Evolutionary conservation across 2,888 invertebrate genomes (phyloP), one percentile per base, ranked within the genome.

Genomic region (Cosmorhoe ocellata): DNA sequence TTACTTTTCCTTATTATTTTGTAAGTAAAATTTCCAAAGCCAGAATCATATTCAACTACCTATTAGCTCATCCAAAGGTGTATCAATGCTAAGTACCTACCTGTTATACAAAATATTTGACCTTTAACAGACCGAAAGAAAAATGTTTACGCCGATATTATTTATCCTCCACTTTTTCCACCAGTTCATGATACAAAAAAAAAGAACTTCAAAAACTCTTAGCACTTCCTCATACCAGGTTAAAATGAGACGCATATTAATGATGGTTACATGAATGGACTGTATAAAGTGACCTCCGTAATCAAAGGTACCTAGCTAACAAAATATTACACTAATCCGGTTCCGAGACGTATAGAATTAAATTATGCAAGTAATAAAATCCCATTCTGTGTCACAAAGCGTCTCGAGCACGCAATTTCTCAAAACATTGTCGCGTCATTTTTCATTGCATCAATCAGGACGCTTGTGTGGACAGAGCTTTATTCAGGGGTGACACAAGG

Each of bases 371-470:
- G 88, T 84, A 84, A 89, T 89, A 87, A 87, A 89, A 78, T 75
- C 71, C 72, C 69, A 79, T 82, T 80, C 76, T 76, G 68, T 71
- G 64, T 71, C 62, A 74, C 81, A 79, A 74, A 75, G 76, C 73
- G 68, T 74, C 71, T 76, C 60, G 59, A 79, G 79, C 71, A 79
- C 78, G 81, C 81, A 78, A 87, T 87, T 88, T 87, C 82, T 88
- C 88, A 85, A 81, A 88, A 88, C 82, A 80, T 87, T 86, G 81
- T 86, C 84, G 84, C 84, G 66, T 88, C 90, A 89, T 90, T 89
- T 88, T 84, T 90, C 89, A 88, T 85, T 82, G 85, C 88, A 78
- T 90, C 90, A 89, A 90, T 89, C 88, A 87, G 82, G 64, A 66
- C 72, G 76, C 74, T 79, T 79, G 70, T 80, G 69, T 70, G 66